These are phyloP conservation scores for Mechanitis messenoides DNA, from an alignment of 2,888 invertebrate genomes.

Conservation along the genomic window DNA sequence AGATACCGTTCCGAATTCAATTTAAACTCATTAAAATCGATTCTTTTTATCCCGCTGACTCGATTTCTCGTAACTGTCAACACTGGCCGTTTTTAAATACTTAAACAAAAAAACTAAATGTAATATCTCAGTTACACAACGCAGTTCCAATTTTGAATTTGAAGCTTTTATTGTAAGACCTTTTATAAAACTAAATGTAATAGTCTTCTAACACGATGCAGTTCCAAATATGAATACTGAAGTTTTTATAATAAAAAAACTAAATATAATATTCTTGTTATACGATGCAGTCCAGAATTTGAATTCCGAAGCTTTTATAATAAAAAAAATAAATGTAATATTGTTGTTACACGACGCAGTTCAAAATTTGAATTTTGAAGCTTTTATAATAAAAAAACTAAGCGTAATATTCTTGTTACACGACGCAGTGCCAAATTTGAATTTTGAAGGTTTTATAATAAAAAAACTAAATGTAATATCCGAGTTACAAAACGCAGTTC, in stretches of 20 bases:
- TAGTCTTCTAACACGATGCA: not conserved
- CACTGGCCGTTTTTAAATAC: constrained; percentile 26
- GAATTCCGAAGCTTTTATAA: not conserved
- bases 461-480: constrained; percentile 17
- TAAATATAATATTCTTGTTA: no score
- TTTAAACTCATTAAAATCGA: constrained; percentile 25
- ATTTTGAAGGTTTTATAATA: no score
- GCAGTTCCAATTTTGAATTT: constrained; percentile 14
- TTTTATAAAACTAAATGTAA: constrained; percentile 19
- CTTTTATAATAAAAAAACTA: no score
- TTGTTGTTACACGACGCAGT: no score
- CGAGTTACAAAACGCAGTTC: constrained; percentile 15
- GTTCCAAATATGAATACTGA: no score
- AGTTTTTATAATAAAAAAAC: no score
- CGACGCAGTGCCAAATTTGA: no score
- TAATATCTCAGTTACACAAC: constrained; percentile 15
- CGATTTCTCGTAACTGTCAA: constrained; percentile 36
- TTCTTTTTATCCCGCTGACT: constrained; percentile 20
- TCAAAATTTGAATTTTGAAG: no score
- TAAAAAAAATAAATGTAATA: no score
- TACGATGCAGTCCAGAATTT: not conserved
- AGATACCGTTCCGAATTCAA: constrained; percentile 24
- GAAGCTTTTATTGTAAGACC: constrained; percentile 14
- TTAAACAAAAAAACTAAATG: constrained; percentile 21
- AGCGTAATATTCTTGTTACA: no score